Evolutionary conservation across 1,140 invertebrate species (phyloP), one percentile per base, ranked within the genome.

Genomic region (Diorhabda sublineata): DNA sequence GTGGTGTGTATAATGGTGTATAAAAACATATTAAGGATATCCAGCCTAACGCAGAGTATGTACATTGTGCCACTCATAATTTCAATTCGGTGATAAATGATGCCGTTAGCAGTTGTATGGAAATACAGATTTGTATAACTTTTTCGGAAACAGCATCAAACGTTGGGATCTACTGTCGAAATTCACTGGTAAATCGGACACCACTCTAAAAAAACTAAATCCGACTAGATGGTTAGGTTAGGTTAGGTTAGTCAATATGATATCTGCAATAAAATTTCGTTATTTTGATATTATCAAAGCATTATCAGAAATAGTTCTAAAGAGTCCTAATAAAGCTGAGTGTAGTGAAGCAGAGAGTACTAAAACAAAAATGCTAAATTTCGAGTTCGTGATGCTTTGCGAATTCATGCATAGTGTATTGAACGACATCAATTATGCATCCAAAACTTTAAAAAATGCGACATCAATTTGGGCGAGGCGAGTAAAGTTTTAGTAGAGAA

Each of bases 1-100:
- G 64, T 71, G 73, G 76, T 65, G 26, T 58, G 11, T 72, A 71
- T 65, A 64, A 45, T 64, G 74, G 71, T n/a, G 7, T 72, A n/a
- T 64, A 76, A 68, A 67, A 66, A 63, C 69, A 26, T 26, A 26
- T 26, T 26, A 73, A 73, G 71, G 62, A 68, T 43, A 72, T 66
- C 57, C 58, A 58, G 42, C 70, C 70, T 59, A 56, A 60, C 45
- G 68, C 67, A 11, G 59, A 64, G 44, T 71, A 69, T 45, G 59
- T 69, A 65, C 70, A 71, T 66, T 66, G 70, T 42, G 58, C 44
- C 58, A 67, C 52, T 58, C 59, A 26, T 61, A 67, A 67, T 61
- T 45, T 61, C 45, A 67, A 67, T 61, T 67, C 47, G 57, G 56
- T 45, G 62, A 26, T 1, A 43, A 67, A 67, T 59, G 26, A 67